A percentile compares a stretch with the other conserved stretches of the same genome.
Conservation (phyloP, 2,888 invertebrate species). For the Barypeithes pellucidus region DNA sequence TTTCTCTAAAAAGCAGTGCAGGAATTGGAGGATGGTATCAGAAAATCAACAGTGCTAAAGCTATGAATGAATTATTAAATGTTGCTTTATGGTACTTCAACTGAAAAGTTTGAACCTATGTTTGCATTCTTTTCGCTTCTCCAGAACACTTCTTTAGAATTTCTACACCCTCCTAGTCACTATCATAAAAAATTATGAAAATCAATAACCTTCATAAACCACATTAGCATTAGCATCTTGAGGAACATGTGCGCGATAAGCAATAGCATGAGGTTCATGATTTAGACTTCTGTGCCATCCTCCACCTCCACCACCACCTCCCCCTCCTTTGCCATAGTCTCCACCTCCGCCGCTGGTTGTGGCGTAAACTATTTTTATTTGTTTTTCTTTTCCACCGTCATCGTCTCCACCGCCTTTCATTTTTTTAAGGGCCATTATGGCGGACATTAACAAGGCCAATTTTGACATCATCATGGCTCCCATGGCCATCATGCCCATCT, state of each 20-base stretch:
- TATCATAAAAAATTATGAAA: neutral
- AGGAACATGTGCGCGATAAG: constrained; percentile 51
- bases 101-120: no score
- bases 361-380: constrained; percentile 73
- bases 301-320: constrained; percentile 61
- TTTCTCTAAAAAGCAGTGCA: no score
- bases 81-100: no score
- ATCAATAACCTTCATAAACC: constrained; percentile 53
- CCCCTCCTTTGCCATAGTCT: constrained; percentile 62
- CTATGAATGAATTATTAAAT: neutral
- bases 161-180: neutral
- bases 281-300: constrained; percentile 74
- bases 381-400: constrained; percentile 60
- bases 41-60: no score
- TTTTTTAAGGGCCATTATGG: constrained; percentile 79
- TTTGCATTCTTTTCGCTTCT: no score
- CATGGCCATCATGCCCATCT: constrained; percentile 78
- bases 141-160: no score
- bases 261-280: constrained; percentile 49
- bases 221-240: constrained; percentile 47
- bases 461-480: constrained; percentile 80
- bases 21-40: no score
- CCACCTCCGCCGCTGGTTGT: constrained; percentile 65
- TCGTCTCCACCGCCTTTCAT: constrained; percentile 73
- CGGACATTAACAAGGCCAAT: constrained; percentile 76